Base-by-base conservation (phyloP, 2,888 invertebrate species). In the Caenorhabditis sp. region DNA sequence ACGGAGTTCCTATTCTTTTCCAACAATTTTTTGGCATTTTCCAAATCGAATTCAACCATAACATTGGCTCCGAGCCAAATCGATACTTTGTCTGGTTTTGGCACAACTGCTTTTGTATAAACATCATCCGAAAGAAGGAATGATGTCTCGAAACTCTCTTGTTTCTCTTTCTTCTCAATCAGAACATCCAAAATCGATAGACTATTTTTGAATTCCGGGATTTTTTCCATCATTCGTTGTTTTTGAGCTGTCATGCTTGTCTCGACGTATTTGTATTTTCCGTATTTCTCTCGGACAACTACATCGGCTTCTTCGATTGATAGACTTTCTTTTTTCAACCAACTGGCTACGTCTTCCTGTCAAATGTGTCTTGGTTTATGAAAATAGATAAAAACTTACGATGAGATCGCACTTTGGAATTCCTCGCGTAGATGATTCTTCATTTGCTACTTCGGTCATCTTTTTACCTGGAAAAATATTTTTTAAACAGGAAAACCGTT, bases 161-260 rank as follows among this genome's bases (percentile, higher is more conserved):
- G 72, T 57, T 74, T 78, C 23, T 70, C 76, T 50, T 70, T 73
- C 59, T 77, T 79, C 63, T 77, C 77, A 17, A 76, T 90, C 89
- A 95, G 92, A 85, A 93, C 92, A 80, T 94, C 92, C 84, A 95
- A 94, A 17, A 94, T 93, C 63, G 92, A 91, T 78, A 97, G 91
- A 89, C 78, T 80, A 62, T 73, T 80, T 31, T 76, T 63, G 65
- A 80, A 81, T 56, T 83, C 83, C 5, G 83, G 83, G n/a, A 83
- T 60, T 64, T 81, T 83, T 26, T 79, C 81, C 21, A 52, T 31
- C 76, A 83, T 71, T 50, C 74, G 60, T 23, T 31, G 17, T 31
- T 70, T 75, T 43, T 74, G 73, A 2, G 66, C 58, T 21, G 53
- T 43, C 76, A 83, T 73, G 23, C 64, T 70, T 12, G 59, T 61